Evolutionary conservation across 1,140 invertebrate species (phyloP), one percentile per base, ranked within the genome.

Genomic region (Heterodera schachtii): DNA sequence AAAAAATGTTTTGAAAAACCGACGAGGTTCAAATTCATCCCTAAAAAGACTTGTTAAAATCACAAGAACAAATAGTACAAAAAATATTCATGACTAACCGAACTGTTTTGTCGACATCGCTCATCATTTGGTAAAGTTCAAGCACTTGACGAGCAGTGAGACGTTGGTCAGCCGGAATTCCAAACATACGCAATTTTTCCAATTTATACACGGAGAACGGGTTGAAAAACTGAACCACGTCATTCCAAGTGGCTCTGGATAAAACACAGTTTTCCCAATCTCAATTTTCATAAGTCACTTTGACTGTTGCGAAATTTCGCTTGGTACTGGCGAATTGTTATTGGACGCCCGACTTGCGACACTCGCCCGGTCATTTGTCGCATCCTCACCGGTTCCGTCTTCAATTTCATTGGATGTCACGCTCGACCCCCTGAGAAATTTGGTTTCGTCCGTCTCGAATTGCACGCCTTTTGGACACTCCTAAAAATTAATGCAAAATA

Each of bases 181-280:
- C 87, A 73, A 89, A 89, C 89, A 89, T 89, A 71, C 82, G 57
- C 6, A 89, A 75, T 74, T 89, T 89, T 64, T 90, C 88, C 16
- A 87, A 87, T 80, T 85, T 87, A 75, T 88, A 89, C 0, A 89
- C 89, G 77, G 85, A 82, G 73, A 87, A 89, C 0, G 88, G 88
- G 78, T 87, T 89, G 69, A 89, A 87, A 49, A 84, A 81, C 13
- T 83, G 78, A 0, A 89, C 44, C n/a, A 73, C 41, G 60, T 82
- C 80, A 31, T 52, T 67, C 80, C 73, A 78, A 31, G 47, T 44
- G 2, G 80, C 67, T 41, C 80, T 81, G 4, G 57, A 78, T 46
- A 77, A 16, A 52, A 52, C 49, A 11, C 6, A 52, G 49, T 52
- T 8, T 60, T 2, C 16, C 5, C 2, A 16, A 64, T 16, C 16